Percentiles rank a stretch among this genome's conserved stretches.
phyloP scores from a whole-genome alignment of 1,140 invertebrate species.

The Platorchestia sp. region DNA sequence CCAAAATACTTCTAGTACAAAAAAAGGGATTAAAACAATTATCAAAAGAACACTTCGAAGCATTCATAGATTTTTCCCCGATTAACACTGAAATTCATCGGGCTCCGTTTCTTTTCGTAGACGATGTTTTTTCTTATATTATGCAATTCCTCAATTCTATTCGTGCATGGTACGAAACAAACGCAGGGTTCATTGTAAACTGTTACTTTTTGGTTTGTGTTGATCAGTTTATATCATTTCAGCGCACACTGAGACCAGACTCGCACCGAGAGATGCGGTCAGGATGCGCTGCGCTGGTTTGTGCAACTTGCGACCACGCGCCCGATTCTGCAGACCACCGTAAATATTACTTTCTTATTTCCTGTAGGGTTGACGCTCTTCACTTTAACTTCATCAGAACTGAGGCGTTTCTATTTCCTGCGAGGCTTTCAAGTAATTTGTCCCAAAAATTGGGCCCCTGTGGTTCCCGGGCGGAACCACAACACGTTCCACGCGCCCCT shows the following conservation, averaged over 20 bases:
- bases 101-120: not conserved
- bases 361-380: not conserved
- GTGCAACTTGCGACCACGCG: not conserved
- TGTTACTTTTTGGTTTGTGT: not conserved
- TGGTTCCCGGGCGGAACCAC: not conserved
- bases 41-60: not conserved
- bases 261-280: not conserved
- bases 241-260: not conserved
- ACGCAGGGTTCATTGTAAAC: not conserved
- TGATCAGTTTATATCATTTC: not conserved
- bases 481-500: not conserved
- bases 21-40: no score
- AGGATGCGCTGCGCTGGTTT: not conserved
- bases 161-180: not conserved
- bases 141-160: not conserved
- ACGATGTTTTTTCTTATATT: not conserved
- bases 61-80: not conserved
- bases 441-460: conserved; percentile 5
- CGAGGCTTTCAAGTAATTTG: conserved; percentile 7
- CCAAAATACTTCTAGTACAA: not conserved
- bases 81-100: not conserved
- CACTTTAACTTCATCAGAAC: not conserved
- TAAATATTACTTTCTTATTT: not conserved
- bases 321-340: not conserved
- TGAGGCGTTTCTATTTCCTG: not conserved